Conservation (phyloP, 2,113 vertebrate species). For the Columba janthina region DNA sequence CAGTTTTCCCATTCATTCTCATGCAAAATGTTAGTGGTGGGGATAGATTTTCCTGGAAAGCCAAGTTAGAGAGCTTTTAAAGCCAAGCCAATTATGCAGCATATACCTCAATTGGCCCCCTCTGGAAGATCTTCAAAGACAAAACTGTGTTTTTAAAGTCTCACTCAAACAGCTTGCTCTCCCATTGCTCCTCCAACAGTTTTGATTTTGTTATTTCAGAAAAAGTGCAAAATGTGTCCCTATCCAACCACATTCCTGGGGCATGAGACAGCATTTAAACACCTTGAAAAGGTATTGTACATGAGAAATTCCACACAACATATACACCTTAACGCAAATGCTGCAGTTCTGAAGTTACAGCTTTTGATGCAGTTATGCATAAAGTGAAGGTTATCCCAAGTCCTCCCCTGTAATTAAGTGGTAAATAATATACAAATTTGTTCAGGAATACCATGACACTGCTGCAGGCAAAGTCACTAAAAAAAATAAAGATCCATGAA, state of each 20-base stretch:
- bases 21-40: background rate
- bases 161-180: background rate
- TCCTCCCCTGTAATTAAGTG: background rate
- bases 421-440: background rate
- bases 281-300: background rate
- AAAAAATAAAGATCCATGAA: background rate
- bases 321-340: background rate
- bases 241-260: background rate
- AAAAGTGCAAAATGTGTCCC: background rate
- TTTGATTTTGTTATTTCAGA: background rate
- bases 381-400: background rate
- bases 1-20: background rate
- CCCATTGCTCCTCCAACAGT: background rate
- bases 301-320: conserved; percentile 4
- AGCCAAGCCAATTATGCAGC: background rate
- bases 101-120: background rate
- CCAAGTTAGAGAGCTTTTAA: background rate
- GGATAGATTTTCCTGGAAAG: background rate
- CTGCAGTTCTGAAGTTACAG: background rate
- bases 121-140: background rate
- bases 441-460: background rate
- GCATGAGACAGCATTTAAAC: background rate
- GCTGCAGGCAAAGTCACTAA: background rate
- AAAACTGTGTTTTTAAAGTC: background rate
- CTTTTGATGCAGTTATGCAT: background rate